These are phyloP conservation scores for Nycticryphes semicollaris DNA, from an alignment of 2,113 vertebrate species.

Conservation along the genomic window DNA sequence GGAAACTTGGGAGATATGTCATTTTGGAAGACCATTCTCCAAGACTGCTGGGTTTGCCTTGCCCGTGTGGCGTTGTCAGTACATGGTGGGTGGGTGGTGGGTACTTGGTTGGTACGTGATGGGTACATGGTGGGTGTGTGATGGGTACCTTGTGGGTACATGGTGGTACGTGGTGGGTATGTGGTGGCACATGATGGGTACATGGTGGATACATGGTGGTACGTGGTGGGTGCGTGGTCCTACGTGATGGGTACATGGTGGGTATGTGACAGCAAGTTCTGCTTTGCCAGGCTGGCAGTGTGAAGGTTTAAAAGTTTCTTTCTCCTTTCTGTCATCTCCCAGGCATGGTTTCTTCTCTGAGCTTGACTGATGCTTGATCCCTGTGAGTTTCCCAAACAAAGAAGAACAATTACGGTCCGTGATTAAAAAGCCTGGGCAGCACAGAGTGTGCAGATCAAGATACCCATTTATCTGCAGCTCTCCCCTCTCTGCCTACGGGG, in stretches of 20 bases:
- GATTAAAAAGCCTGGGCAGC: background rate
- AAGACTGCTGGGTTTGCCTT: background rate
- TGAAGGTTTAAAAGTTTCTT: background rate
- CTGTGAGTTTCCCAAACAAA: background rate
- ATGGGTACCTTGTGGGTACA: too few species aligned
- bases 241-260: fast-evolving
- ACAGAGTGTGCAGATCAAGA: background rate
- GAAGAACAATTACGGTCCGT: background rate
- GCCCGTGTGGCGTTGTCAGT: background rate
- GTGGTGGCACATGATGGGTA: background rate
- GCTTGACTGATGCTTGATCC: background rate
- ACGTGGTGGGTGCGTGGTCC: too few species aligned
- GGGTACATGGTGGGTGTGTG: fast-evolving
- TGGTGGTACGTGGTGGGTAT: background rate
- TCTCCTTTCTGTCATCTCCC: background rate
- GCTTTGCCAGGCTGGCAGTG: background rate
- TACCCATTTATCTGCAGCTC: background rate
- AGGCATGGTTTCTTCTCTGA: background rate
- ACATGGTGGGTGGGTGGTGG: background rate
- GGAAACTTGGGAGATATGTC: too few species aligned
- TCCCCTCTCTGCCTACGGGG: background rate
- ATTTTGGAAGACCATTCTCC: background rate
- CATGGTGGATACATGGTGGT: too few species aligned
- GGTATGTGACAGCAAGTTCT: background rate
- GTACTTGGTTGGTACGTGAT: fast-evolving